Evolutionary conservation across 2,113 vertebrate species (phyloP).

Genomic region (Dromiciops gliroides): DNA sequence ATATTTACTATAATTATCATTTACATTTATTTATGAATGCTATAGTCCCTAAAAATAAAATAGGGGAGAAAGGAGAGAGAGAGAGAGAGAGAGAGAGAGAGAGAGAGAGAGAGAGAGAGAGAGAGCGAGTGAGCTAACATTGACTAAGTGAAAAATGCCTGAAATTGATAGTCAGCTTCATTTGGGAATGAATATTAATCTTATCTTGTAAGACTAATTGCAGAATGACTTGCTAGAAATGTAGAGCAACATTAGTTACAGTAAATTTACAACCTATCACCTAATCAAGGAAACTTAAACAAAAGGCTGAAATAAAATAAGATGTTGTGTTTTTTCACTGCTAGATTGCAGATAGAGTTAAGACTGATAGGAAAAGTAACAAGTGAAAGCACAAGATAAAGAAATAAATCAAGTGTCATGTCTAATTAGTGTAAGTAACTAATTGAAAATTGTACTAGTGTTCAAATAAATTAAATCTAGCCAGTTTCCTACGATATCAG

Average conservation of each 20-base stretch:
- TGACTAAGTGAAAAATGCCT: not conserved
- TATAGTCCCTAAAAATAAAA: not conserved
- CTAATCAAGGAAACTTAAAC: slow-evolving; percentile 63
- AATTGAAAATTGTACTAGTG: slow-evolving; percentile 72
- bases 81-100: not conserved
- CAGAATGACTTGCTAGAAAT: slow-evolving; percentile 47
- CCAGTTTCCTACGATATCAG: slow-evolving; percentile 44
- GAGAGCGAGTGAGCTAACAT: not conserved
- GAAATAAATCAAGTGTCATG: slow-evolving; percentile 69
- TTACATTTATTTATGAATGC: not conserved
- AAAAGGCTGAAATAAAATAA: slow-evolving; percentile 49
- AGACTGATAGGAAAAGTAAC: slow-evolving; percentile 41
- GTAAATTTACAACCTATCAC: slow-evolving; percentile 63
- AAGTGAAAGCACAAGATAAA: slow-evolving; percentile 61
- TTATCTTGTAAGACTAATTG: slow-evolving; percentile 66
- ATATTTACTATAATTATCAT: not conserved
- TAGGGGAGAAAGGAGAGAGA: not conserved
- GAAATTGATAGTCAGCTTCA: slow-evolving; percentile 40
- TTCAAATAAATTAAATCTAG: slow-evolving; percentile 56
- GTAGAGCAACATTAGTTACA: slow-evolving; percentile 47
- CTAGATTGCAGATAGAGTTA: slow-evolving; percentile 53
- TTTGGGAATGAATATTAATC: slow-evolving; percentile 41
- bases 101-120: not conserved
- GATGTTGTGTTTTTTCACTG: slow-evolving; percentile 51
- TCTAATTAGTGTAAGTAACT: slow-evolving; percentile 62